Evolutionary conservation across 2,888 invertebrate species (phyloP).

Genomic region (Carpatolechia fugitivella): DNA sequence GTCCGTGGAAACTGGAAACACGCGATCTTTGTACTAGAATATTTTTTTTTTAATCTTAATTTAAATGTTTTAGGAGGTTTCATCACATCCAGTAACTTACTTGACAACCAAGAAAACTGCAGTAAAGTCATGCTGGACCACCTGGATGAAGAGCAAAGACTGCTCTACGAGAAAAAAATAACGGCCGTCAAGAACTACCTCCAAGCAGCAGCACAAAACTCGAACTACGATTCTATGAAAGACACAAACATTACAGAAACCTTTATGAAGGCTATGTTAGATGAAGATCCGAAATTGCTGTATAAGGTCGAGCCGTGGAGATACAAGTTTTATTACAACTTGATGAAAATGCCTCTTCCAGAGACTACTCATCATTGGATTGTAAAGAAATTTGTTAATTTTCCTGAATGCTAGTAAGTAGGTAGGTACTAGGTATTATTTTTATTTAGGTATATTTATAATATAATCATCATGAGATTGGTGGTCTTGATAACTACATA

Average conservation of each 20-base stretch:
- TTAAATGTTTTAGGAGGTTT: constrained; percentile 81
- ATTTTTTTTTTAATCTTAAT: no score
- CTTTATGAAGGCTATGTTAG: constrained; percentile 82
- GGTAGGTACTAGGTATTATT: no score
- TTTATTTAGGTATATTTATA: no score
- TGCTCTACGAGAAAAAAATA: constrained; percentile 84
- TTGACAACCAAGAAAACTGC: constrained; percentile 80
- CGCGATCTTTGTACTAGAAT: no score
- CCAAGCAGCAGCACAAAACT: constrained; percentile 54
- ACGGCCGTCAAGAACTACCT: constrained; percentile 81
- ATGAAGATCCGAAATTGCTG: constrained; percentile 76
- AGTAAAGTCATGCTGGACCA: constrained; percentile 82
- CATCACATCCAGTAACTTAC: constrained; percentile 82
- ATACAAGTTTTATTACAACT: constrained; percentile 81
- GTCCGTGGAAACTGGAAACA: no score
- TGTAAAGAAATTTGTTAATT: constrained; percentile 80
- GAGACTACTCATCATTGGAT: constrained; percentile 78
- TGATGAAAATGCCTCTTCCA: constrained; percentile 81
- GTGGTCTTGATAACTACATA: no score
- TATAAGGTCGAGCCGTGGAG: constrained; percentile 86
- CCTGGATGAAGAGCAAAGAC: constrained; percentile 81
- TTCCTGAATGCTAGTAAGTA: constrained; percentile 74
- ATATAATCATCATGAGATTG: no score
- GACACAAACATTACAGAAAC: constrained; percentile 79
- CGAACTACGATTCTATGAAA: constrained; percentile 67